phyloP scores from a whole-genome alignment of 2,888 invertebrate genomes.

The Tipula lateralis region DNA sequence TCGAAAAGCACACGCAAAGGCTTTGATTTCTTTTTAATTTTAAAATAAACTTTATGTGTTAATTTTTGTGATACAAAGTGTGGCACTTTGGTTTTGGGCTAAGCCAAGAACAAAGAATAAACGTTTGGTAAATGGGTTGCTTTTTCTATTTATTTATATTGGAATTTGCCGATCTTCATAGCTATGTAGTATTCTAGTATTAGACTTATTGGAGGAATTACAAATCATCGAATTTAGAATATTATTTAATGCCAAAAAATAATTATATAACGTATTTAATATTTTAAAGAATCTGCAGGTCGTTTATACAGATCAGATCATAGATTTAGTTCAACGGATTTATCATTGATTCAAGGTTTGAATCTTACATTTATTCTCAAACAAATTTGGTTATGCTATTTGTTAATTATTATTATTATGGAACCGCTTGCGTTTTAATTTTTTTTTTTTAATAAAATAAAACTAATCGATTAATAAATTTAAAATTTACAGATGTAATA shows the following conservation, averaged over 20 bases:
- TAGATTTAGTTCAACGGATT: constrained; percentile 60
- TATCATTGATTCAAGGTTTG: constrained; percentile 51
- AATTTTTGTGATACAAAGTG: neutral
- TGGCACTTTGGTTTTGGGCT: neutral
- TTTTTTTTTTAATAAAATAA: neutral
- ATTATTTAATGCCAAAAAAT: neutral
- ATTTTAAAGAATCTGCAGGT: constrained; percentile 48
- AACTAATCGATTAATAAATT: neutral
- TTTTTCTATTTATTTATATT: neutral
- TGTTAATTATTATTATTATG: neutral
- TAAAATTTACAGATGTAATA: neutral
- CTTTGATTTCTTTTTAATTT: neutral
- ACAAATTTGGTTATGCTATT: constrained; percentile 19
- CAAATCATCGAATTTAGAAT: neutral
- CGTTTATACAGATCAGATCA: constrained; percentile 61
- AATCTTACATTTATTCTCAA: constrained; percentile 32
- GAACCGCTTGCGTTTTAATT: neutral
- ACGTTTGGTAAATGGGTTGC: neutral
- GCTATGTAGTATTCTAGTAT: constrained; percentile 31
- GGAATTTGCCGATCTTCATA: neutral
- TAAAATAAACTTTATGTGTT: neutral
- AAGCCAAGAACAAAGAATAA: neutral
- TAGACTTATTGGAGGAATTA: neutral
- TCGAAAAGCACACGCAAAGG: neutral
- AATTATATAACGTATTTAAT: constrained; percentile 12